Conservation (phyloP, 2,797 vertebrate genomes). For the Tokudaia tokunoshimensis region DNA sequence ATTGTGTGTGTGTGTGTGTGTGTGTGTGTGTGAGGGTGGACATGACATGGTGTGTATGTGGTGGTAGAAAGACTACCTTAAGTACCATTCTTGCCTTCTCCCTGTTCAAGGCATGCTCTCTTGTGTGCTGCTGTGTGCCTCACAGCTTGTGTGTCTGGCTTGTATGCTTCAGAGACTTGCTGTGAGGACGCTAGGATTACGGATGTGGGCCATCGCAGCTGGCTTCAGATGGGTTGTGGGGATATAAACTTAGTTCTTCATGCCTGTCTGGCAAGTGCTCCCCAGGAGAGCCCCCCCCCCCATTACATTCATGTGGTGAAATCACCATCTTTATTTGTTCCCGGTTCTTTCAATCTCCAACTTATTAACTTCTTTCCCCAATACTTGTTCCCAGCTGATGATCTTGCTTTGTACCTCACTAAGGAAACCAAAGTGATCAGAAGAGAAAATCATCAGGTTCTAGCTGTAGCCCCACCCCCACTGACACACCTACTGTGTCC, state of each 20-base stretch:
- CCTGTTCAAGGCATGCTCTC: background rate
- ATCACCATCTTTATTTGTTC: background rate
- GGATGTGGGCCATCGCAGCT: background rate
- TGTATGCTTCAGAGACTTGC: no score
- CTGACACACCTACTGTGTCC: background rate
- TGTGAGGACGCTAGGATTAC: background rate
- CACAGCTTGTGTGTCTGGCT: background rate
- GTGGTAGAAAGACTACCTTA: background rate
- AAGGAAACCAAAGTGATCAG: slow-evolving; percentile 4
- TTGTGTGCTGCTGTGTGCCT: background rate
- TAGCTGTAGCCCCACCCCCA: background rate
- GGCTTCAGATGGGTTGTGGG: background rate
- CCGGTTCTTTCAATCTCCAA: background rate
- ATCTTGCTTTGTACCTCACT: slow-evolving; percentile 28
- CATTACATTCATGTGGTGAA: background rate
- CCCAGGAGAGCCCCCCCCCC: background rate
- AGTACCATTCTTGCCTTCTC: background rate
- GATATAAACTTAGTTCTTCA: background rate
- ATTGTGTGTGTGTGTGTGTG: background rate
- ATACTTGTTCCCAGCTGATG: background rate
- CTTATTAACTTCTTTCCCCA: background rate
- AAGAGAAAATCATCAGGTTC: slow-evolving; percentile 18
- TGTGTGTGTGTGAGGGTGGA: background rate
- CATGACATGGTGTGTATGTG: background rate
- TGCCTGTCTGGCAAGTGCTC: no score